phyloP scores from a whole-genome alignment of 2,888 invertebrate genomes.

The Adela reaumurella region DNA sequence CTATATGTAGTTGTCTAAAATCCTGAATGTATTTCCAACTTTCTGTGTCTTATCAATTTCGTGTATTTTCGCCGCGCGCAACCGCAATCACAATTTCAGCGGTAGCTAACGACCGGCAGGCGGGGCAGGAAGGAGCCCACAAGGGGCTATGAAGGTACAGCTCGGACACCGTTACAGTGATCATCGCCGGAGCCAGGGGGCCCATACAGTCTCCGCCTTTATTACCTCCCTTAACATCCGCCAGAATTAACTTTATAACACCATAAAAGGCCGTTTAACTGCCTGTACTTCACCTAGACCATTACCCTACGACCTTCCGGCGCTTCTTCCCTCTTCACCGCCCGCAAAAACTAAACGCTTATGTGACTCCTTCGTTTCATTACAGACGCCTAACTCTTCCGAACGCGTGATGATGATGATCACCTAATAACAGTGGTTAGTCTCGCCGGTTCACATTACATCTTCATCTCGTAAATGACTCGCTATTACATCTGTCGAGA shows the following conservation, averaged over 20 bases:
- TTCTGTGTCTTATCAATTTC: too few species aligned
- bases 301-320: too few species aligned
- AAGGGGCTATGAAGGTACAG: background rate
- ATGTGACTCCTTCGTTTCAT: background rate
- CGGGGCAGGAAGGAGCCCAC: background rate
- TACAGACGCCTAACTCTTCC: background rate
- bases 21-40: too few species aligned
- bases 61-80: too few species aligned
- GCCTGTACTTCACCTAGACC: background rate
- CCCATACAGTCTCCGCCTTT: background rate
- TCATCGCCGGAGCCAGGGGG: background rate
- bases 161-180: background rate
- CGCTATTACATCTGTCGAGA: conserved; percentile 37
- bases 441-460: background rate
- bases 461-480: conserved; percentile 23
- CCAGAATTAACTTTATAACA: background rate
- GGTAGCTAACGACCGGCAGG: background rate
- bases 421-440: too few species aligned
- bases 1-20: too few species aligned
- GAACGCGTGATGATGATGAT: too few species aligned
- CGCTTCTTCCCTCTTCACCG: background rate
- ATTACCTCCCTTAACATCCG: background rate
- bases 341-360: background rate
- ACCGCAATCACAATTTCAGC: background rate
- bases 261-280: background rate